Evolutionary conservation across 1,140 invertebrate genomes (phyloP), one percentile per base, ranked within the genome.

Genomic region (Macrobrachium rosenbergii): DNA sequence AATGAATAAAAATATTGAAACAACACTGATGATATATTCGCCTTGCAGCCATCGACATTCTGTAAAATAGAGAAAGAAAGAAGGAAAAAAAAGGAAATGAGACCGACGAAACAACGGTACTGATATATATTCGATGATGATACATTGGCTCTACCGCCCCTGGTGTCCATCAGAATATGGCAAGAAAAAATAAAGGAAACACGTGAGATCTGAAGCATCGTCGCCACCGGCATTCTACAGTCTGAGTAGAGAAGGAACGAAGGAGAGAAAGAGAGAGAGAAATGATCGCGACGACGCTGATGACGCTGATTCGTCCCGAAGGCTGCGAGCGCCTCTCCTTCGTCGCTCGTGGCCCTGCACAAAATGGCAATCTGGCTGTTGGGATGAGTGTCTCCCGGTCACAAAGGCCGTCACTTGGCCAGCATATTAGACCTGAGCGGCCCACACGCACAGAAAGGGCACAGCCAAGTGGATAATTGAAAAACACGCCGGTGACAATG

Each of bases 391-490:
- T 88, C 86, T 59, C 43, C 52, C 19, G 60, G 52, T 12, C 23
- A 88, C 86, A 88, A 88, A 78, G 76, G 80, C 7, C 86, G 59
- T 83, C 86, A 88, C 80, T 82, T 76, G 72, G 73, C 79, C 62
- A 77, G 86, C 81, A 82, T 88, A 82, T 83, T 78, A 88, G 86
- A 83, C 43, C 63, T 77, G 86, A 88, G 80, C 86, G 80, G 86
- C 86, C 86, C 86, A 88, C 86, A 83, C 81, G 73, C 80, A 78
- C 80, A 83, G 80, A 88, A 88, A 82, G 86, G 86, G 77, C 86
- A 88, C 86, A 88, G 80, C 81, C 80, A 88, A 83, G 86, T 88
- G 86, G 86, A 88, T 88, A 88, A 88, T 88, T 88, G 86, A 88
- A 88, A 52, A 82, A 82, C 86, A 88, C 80, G 86, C 79, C 73